Percentiles rank a stretch among this genome's conserved stretches.
phyloP scores from a whole-genome alignment of 23 tunicate species.

The Halocynthia roretzi region DNA sequence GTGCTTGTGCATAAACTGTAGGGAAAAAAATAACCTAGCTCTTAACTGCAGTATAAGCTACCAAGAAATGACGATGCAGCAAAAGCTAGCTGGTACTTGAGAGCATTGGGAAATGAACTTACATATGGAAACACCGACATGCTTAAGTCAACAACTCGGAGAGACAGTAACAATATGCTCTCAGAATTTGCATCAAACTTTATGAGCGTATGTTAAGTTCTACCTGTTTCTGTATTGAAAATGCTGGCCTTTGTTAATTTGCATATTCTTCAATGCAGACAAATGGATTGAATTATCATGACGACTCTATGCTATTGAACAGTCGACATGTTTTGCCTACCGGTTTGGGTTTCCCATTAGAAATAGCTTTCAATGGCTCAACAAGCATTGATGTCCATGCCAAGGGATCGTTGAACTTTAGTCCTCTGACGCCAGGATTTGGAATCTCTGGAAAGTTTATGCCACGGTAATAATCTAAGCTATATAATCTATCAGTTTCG shows the following conservation, averaged over 20 bases:
- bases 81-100: constrained; percentile 58
- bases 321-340: constrained; percentile 65
- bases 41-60: no score
- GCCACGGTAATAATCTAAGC: constrained; percentile 18
- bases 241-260: neutral
- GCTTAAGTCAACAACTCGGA: neutral
- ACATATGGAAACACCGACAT: constrained; percentile 50
- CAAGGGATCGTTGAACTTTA: constrained; percentile 50
- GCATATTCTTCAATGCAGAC: constrained; percentile 30
- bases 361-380: constrained; percentile 75
- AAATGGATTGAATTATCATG: constrained; percentile 68
- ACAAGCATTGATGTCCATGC: constrained; percentile 76
- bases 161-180: neutral
- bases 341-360: constrained; percentile 77
- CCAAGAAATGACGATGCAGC: constrained; percentile 23
- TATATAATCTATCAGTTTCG: neutral
- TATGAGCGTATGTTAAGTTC: constrained; percentile 18
- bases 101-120: constrained; percentile 90
- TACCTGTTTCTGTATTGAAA: neutral
- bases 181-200: constrained; percentile 1
- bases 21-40: no score
- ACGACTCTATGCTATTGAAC: constrained; percentile 65
- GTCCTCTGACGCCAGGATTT: constrained; percentile 22
- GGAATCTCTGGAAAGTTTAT: constrained; percentile 16
- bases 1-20: no score